phyloP scores from a whole-genome alignment of 2,888 invertebrate genomes.

The Hoplodrina ambigua region DNA sequence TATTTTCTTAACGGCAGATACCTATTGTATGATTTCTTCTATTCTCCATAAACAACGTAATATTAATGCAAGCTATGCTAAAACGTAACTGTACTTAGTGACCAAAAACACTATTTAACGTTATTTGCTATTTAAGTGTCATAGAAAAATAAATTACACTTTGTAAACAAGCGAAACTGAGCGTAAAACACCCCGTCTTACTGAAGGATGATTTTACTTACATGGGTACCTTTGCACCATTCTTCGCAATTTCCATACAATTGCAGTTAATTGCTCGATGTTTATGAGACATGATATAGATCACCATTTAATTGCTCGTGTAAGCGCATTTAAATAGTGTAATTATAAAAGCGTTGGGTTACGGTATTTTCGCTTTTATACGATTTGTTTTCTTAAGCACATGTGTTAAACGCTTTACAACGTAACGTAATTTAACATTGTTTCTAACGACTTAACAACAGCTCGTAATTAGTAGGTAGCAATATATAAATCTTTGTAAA shows the following conservation, averaged over 20 bases:
- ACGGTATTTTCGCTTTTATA: neutral
- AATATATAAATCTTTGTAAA: conserved; percentile 33
- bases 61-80: neutral
- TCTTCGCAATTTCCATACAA: neutral
- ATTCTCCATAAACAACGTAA: neutral
- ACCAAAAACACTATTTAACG: neutral
- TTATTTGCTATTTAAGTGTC: neutral
- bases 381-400: neutral
- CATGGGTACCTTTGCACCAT: neutral
- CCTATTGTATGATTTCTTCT: neutral
- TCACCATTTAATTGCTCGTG: neutral
- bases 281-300: neutral
- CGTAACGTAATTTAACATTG: neutral
- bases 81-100: neutral
- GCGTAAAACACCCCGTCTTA: neutral
- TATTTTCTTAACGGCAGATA: too few species aligned
- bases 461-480: neutral
- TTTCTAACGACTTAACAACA: conserved; percentile 9
- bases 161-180: neutral
- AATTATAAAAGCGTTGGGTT: too few species aligned
- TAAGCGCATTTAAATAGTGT: too few species aligned
- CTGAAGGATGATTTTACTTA: too few species aligned
- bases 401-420: neutral
- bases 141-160: neutral
- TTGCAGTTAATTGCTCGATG: neutral